Evolutionary conservation across 1,140 invertebrate species (phyloP).

Genomic region (Apis mellifera): Amel_HAv3.1 CM009936.2:8165001-8165500

Average conservation of each 20-base stretch:
- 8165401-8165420: constrained; percentile 63
- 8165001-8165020: constrained; percentile 1
- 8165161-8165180: constrained; percentile 55
- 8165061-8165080: constrained; percentile 60
- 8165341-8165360: constrained; percentile 64
- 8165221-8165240: background rate
- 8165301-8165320: constrained; percentile 65
- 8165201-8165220: constrained; percentile 21
- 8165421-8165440: constrained; percentile 65
- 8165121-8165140: constrained; percentile 42
- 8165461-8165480: constrained; percentile 32
- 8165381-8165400: constrained; percentile 15
- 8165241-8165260: background rate
- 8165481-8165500: constrained; percentile 9
- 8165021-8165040: constrained; percentile 10
- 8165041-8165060: constrained; percentile 41
- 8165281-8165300: constrained; percentile 65
- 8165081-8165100: constrained; percentile 52
- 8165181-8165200: constrained; percentile 68
- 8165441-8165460: constrained; percentile 55
- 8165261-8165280: background rate
- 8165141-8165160: constrained; percentile 44
- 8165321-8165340: constrained; percentile 72
- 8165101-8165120: constrained; percentile 56
- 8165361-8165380: constrained; percentile 9